Conservation (phyloP, 2,888 invertebrate genomes). For the Junonia oenone region DNA sequence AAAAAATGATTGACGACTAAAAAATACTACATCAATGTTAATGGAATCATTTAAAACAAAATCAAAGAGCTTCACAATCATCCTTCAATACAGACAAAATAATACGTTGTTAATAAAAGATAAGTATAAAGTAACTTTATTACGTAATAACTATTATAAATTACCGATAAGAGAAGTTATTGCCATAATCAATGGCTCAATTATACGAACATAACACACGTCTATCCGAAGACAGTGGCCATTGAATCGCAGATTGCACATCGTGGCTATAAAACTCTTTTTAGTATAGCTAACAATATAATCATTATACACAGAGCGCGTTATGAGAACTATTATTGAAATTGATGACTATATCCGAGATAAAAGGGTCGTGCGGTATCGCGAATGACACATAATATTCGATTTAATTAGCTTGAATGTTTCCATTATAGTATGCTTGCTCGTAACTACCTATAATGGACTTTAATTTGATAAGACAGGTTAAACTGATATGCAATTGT, state of each 20-base stretch:
- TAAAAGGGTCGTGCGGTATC: slow-evolving; percentile 70
- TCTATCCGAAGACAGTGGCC: slow-evolving; percentile 24
- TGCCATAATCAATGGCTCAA: slow-evolving; percentile 20
- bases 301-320: slow-evolving; percentile 52
- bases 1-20: neutral
- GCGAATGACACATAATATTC: slow-evolving; percentile 61
- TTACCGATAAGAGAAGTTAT: slow-evolving; percentile 19
- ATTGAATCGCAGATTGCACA: slow-evolving; percentile 44
- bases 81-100: neutral
- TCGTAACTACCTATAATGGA: slow-evolving; percentile 20
- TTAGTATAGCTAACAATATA: slow-evolving; percentile 42
- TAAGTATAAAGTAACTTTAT: slow-evolving; percentile 15
- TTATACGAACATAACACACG: slow-evolving; percentile 20
- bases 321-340: slow-evolving; percentile 68
- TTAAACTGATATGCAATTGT: neutral
- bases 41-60: neutral
- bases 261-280: slow-evolving; percentile 52
- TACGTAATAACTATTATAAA: slow-evolving; percentile 14
- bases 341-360: slow-evolving; percentile 71
- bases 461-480: slow-evolving; percentile 6
- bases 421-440: slow-evolving; percentile 45
- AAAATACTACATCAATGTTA: neutral
- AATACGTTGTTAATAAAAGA: neutral
- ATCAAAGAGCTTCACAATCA: neutral
- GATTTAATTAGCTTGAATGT: slow-evolving; percentile 72